These are phyloP conservation scores for Cuculus canorus DNA, from an alignment of 2,797 vertebrate genomes.

Conservation along the genomic window DNA sequence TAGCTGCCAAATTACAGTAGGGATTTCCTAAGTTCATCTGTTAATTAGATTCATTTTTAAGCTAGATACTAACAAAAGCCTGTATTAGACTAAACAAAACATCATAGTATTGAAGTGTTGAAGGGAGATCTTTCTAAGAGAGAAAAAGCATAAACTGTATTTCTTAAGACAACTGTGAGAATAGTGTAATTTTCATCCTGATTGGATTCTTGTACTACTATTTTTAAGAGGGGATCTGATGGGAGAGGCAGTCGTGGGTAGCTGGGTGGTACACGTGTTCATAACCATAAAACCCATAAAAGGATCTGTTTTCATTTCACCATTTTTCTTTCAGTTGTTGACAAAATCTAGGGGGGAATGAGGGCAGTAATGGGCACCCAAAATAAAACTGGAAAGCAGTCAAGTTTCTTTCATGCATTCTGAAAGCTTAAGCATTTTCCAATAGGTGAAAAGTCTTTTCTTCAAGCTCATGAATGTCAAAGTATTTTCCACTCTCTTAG, in stretches of 20 bases:
- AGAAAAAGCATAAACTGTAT: constrained; percentile 12
- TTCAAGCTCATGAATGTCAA: constrained; percentile 39
- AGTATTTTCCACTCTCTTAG: constrained; percentile 49
- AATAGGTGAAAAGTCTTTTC: constrained; percentile 51
- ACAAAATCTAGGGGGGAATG: constrained; percentile 76
- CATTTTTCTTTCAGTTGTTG: constrained; percentile 78
- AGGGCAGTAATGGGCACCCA: background rate
- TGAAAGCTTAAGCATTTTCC: constrained; percentile 81
- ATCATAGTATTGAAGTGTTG: constrained; percentile 42
- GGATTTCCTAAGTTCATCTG: constrained; percentile 74
- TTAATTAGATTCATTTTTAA: constrained; percentile 77
- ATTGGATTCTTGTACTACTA: background rate
- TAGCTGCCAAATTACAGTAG: constrained; percentile 70
- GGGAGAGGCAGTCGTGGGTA: background rate
- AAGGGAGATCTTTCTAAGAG: constrained; percentile 46
- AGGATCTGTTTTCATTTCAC: constrained; percentile 53
- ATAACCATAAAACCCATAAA: background rate
- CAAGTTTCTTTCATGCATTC: constrained; percentile 80
- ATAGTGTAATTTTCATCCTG: constrained; percentile 56
- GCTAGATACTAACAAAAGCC: constrained; percentile 67
- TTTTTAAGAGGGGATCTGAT: background rate
- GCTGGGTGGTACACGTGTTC: background rate
- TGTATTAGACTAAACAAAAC: constrained; percentile 77
- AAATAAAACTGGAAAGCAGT: constrained; percentile 74
- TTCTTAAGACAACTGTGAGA: constrained; percentile 45